Evolutionary conservation across 2,888 invertebrate species (phyloP).

Genomic region (Omphaloscelis lunosa): DNA sequence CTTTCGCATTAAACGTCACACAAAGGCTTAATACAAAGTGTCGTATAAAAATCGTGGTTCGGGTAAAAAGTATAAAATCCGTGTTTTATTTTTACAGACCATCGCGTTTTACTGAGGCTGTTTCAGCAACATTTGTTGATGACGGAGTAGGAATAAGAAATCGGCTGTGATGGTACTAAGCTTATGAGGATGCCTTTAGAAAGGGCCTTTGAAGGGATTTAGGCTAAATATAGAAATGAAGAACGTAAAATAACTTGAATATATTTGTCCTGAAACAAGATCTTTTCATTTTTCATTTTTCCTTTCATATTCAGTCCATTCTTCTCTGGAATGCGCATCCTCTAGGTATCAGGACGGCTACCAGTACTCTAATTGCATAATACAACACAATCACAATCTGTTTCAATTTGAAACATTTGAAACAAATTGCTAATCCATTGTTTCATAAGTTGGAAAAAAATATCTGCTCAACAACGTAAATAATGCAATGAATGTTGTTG

Average conservation of each 20-base stretch:
- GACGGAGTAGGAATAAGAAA: conserved; percentile 62
- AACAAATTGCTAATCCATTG: too few species aligned
- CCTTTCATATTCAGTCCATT: too few species aligned
- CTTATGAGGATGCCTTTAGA: conserved; percentile 15
- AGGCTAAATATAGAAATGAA: conserved; percentile 16
- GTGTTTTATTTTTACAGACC: conserved; percentile 65
- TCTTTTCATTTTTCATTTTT: too few species aligned
- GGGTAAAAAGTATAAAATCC: conserved; percentile 46
- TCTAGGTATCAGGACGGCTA: too few species aligned
- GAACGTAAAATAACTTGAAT: too few species aligned
- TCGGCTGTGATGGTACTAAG: conserved; percentile 46
- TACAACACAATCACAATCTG: too few species aligned
- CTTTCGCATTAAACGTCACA: conserved; percentile 32
- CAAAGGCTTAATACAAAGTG: conserved; percentile 38
- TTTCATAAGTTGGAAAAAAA: too few species aligned
- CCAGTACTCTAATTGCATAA: too few species aligned
- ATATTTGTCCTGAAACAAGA: not conserved
- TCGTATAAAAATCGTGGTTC: conserved; percentile 37
- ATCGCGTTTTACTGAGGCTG: conserved; percentile 58
- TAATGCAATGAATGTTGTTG: too few species aligned
- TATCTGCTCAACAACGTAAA: too few species aligned
- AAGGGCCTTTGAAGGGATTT: conserved; percentile 29
- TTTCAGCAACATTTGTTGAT: conserved; percentile 63
- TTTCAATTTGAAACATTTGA: too few species aligned
- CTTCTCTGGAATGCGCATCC: too few species aligned